Evolutionary conservation across 2,888 invertebrate genomes (phyloP).

Genomic region (Eristalis arbustorum): DNA sequence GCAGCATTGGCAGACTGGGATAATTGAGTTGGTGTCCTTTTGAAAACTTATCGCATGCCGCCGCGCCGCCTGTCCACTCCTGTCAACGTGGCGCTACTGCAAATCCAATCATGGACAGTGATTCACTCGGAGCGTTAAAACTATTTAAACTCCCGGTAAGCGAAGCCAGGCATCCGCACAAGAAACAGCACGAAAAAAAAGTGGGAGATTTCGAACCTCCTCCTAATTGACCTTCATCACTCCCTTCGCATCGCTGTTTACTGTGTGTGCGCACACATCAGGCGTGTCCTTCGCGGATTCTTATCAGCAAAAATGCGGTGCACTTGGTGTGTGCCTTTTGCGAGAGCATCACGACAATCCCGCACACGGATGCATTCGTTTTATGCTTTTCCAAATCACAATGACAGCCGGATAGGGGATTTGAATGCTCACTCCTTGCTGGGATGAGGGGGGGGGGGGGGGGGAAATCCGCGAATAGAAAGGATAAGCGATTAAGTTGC

Average conservation of each 20-base stretch:
- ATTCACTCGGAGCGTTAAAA: background rate
- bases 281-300: background rate
- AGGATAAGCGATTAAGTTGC: background rate
- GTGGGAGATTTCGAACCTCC: background rate
- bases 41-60: background rate
- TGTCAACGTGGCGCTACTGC: background rate
- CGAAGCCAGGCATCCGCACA: background rate
- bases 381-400: background rate
- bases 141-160: background rate
- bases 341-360: background rate
- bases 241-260: background rate
- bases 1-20: background rate
- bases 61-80: background rate
- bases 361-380: background rate
- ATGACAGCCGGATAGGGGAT: background rate
- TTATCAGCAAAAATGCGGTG: background rate
- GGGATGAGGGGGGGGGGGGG: background rate
- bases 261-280: background rate
- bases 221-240: background rate
- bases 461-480: background rate
- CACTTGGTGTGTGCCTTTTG: background rate
- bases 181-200: background rate
- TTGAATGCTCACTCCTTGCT: background rate
- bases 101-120: background rate
- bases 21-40: background rate